Conservation (phyloP, 2,888 invertebrate genomes). For the Proisotoma minuta region DNA sequence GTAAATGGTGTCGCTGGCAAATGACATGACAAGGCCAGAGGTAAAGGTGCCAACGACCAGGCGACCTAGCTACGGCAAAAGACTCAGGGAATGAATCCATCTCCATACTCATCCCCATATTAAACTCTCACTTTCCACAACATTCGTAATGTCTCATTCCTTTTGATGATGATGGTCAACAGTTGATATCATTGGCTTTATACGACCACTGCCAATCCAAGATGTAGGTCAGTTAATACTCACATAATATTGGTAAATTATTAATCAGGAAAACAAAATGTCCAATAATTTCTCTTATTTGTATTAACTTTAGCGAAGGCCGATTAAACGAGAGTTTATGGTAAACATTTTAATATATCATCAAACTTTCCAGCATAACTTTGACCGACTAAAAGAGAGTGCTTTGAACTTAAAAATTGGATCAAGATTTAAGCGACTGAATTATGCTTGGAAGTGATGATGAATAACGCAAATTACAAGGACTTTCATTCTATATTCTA, state of each 20-base stretch:
- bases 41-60: constrained; percentile 15
- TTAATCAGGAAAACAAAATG: not conserved
- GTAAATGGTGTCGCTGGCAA: not conserved
- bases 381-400: constrained; percentile 3
- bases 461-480: no score
- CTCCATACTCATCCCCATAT: not conserved
- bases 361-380: constrained; percentile 1
- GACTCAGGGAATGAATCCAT: not conserved
- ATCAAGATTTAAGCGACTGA: not conserved
- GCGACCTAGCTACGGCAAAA: constrained; percentile 8
- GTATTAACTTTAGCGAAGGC: no score
- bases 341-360: no score
- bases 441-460: no score
- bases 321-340: no score
- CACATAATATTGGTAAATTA: no score
- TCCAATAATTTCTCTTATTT: not conserved
- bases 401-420: constrained; percentile 2
- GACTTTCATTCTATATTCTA: no score
- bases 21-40: constrained; percentile 18
- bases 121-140: constrained; percentile 1
- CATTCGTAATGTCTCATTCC: no score
- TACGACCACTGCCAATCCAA: no score
- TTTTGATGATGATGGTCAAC: no score
- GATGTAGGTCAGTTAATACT: constrained; percentile 3
- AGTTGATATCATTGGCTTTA: no score